Evolutionary conservation across 2,797 vertebrate species (phyloP).

Genomic region (Aphelocoma californica): DNA sequence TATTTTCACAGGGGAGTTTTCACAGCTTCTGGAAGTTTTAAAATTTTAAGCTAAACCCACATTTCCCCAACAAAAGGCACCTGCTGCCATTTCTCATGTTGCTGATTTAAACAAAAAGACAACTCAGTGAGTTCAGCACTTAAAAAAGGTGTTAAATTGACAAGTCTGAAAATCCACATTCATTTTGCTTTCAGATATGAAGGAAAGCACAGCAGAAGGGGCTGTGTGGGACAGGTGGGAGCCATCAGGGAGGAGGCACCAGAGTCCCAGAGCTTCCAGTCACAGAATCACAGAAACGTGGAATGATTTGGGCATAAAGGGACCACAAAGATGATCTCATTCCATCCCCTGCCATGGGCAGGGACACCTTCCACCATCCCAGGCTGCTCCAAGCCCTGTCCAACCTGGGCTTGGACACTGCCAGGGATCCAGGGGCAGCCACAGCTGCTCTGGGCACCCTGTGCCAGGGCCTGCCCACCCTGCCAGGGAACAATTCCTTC

Average conservation of each 20-base stretch:
- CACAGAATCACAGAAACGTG: background rate
- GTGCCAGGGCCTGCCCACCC: background rate
- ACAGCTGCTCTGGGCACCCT: background rate
- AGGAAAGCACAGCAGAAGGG: accelerated
- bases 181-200: background rate
- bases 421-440: background rate
- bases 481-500: background rate
- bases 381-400: accelerated
- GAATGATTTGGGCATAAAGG: background rate
- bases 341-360: background rate
- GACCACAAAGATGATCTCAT: background rate
- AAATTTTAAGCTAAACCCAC: background rate
- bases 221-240: accelerated
- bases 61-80: background rate
- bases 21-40: background rate
- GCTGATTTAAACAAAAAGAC: background rate
- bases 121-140: background rate
- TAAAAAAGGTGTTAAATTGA: background rate
- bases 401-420: accelerated
- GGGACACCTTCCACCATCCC: accelerated
- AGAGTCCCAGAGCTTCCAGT: background rate
- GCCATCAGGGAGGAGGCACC: background rate
- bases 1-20: background rate
- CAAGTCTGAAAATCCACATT: background rate
- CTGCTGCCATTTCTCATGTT: background rate